These are phyloP conservation scores for Falcaria lacertinaria DNA, from an alignment of 2,888 invertebrate genomes.

Conservation along the genomic window DNA sequence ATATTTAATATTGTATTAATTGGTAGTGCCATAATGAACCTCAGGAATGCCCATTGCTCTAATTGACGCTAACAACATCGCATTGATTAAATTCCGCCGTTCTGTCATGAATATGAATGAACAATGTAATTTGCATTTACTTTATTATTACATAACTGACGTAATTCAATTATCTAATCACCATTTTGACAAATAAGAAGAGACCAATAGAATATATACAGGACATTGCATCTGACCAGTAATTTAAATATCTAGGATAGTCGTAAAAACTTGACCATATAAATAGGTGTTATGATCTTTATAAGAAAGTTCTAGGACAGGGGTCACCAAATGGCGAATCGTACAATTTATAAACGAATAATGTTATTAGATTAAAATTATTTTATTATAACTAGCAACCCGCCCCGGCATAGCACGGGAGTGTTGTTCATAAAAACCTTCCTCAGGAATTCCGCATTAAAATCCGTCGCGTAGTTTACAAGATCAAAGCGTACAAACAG, in stretches of 20 bases:
- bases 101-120: slow-evolving; percentile 49
- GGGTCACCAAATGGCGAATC: no score
- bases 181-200: neutral
- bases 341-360: no score
- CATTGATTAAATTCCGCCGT: slow-evolving; percentile 48
- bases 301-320: no score
- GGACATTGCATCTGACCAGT: slow-evolving; percentile 2
- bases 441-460: no score
- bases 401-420: no score
- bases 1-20: neutral
- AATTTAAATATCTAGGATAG: neutral
- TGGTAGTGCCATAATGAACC: neutral
- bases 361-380: no score
- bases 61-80: slow-evolving; percentile 33
- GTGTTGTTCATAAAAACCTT: no score
- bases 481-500: no score
- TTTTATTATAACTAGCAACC: no score
- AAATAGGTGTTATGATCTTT: slow-evolving; percentile 9
- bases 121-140: slow-evolving; percentile 29
- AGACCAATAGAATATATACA: no score
- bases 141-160: neutral
- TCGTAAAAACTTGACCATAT: neutral
- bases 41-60: slow-evolving; percentile 9
- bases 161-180: slow-evolving; percentile 18
- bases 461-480: no score